These are phyloP conservation scores for Actinostola sp. DNA, from an alignment of 92 coral and sea anemone genomes.

Conservation along the genomic window DNA sequence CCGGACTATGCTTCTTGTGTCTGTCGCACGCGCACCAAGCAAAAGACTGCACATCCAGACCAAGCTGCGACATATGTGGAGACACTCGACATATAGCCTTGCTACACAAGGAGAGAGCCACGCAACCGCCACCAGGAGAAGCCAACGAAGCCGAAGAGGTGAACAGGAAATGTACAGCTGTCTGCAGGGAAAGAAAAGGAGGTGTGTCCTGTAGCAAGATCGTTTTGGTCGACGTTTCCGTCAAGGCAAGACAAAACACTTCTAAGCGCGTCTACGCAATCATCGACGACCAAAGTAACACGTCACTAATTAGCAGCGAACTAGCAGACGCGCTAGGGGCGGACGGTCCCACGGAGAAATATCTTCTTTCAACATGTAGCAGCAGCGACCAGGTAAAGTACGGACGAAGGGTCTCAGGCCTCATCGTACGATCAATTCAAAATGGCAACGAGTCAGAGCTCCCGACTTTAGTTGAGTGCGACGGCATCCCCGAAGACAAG, in stretches of 20 bases:
- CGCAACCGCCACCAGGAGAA: neutral
- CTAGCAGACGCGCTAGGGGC: slow-evolving; percentile 26
- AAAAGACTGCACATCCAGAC: slow-evolving; percentile 22
- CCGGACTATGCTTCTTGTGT: slow-evolving; percentile 50
- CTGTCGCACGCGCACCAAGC: slow-evolving; percentile 15
- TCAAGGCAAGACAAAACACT: neutral
- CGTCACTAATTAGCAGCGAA: slow-evolving; percentile 32
- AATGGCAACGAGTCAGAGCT: slow-evolving; percentile 16
- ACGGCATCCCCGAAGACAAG: slow-evolving; percentile 39
- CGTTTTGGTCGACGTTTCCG: slow-evolving; percentile 6
- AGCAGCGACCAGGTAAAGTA: slow-evolving; percentile 11
- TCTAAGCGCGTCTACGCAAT: slow-evolving; percentile 13
- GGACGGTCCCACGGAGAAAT: slow-evolving; percentile 22
- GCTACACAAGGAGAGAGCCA: slow-evolving; percentile 16
- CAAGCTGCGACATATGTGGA: slow-evolving; percentile 36
- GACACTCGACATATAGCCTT: slow-evolving; percentile 28
- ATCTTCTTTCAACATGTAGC: slow-evolving; percentile 20
- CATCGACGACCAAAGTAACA: slow-evolving; percentile 33
- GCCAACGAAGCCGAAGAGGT: neutral
- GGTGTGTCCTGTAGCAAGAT: slow-evolving; percentile 14
- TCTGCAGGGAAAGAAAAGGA: neutral
- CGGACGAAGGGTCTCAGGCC: slow-evolving; percentile 13
- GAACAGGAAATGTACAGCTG: slow-evolving; percentile 1
- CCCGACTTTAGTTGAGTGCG: slow-evolving; percentile 45
- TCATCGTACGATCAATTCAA: slow-evolving; percentile 21